phyloP scores from a whole-genome alignment of 2,797 vertebrate species.

The Neopelma chrysocephalum region DNA sequence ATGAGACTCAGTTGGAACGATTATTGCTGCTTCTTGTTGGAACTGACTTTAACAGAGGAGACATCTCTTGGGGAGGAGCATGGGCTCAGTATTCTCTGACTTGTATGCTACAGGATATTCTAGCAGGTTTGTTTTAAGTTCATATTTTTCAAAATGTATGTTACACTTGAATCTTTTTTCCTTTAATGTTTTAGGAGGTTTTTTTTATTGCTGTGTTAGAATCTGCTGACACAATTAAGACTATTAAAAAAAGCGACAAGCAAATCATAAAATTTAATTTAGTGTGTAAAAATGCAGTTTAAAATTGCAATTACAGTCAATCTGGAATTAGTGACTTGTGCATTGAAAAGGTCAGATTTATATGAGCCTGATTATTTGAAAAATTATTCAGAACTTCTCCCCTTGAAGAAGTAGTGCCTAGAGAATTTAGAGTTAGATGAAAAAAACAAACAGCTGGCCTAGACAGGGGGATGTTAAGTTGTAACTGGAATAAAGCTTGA shows the following conservation, averaged over 20 bases:
- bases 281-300: not conserved
- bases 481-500: not conserved
- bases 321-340: not conserved
- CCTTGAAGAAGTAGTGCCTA: not conserved
- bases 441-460: not conserved
- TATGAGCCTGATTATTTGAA: not conserved
- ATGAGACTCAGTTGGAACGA: constrained; percentile 93
- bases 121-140: constrained; percentile 84
- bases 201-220: not conserved
- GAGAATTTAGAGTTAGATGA: not conserved
- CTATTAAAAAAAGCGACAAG: accelerated
- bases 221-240: not conserved
- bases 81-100: constrained; percentile 99
- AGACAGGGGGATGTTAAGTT: not conserved
- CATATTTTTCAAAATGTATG: not conserved
- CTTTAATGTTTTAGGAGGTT: accelerated
- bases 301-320: not conserved
- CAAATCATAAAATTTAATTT: not conserved
- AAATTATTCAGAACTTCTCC: not conserved
- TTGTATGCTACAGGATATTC: constrained; percentile 98
- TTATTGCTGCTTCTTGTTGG: constrained; percentile 94
- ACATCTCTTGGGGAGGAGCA: constrained; percentile 98
- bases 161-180: not conserved
- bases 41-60: constrained; percentile 97
- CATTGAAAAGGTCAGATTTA: not conserved